phyloP scores from a whole-genome alignment of 2,888 invertebrate species.

The Smittia aterrima region DNA sequence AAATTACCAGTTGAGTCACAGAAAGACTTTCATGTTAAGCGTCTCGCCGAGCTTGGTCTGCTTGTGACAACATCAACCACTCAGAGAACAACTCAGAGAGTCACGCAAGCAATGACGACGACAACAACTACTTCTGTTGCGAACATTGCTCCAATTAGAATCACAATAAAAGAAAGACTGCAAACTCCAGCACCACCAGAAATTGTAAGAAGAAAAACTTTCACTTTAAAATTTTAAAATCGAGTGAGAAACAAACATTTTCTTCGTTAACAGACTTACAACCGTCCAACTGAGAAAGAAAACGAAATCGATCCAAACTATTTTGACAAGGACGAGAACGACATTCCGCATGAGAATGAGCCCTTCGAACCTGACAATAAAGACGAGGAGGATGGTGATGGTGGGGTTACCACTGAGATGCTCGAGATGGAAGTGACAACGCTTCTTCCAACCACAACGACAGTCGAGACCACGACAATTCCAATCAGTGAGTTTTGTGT shows the following conservation, averaged over 20 bases:
- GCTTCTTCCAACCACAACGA: constrained; percentile 50
- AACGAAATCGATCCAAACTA: constrained; percentile 53
- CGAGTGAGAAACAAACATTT: too few relatives aligned
- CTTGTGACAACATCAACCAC: constrained; percentile 55
- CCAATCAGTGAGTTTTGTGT: constrained; percentile 47
- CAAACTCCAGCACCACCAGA: constrained; percentile 43
- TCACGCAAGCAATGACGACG: constrained; percentile 54
- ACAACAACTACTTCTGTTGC: constrained; percentile 55
- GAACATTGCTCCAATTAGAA: constrained; percentile 46
- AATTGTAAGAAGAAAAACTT: constrained; percentile 12
- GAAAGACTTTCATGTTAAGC: constrained; percentile 76
- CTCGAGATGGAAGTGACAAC: constrained; percentile 54
- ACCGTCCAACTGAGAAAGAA: constrained; percentile 8
- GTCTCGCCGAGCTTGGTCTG: constrained; percentile 56
- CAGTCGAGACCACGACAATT: constrained; percentile 59
- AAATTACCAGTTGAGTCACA: constrained; percentile 72
- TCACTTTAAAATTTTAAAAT: too few relatives aligned
- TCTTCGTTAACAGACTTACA: constrained; percentile 11
- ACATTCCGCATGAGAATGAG: constrained; percentile 49
- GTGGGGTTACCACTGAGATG: constrained; percentile 21
- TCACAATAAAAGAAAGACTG: constrained; percentile 46
- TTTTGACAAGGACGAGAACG: constrained; percentile 51
- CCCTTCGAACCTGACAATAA: constrained; percentile 39
- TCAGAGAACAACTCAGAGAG: constrained; percentile 54
- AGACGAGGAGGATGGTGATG: constrained; percentile 10